Percentiles rank a stretch among this genome's conserved stretches.
These are phyloP conservation scores for Nemapogon koenigi DNA, from an alignment of 2,888 invertebrate genomes.

Conservation along the genomic window DNA sequence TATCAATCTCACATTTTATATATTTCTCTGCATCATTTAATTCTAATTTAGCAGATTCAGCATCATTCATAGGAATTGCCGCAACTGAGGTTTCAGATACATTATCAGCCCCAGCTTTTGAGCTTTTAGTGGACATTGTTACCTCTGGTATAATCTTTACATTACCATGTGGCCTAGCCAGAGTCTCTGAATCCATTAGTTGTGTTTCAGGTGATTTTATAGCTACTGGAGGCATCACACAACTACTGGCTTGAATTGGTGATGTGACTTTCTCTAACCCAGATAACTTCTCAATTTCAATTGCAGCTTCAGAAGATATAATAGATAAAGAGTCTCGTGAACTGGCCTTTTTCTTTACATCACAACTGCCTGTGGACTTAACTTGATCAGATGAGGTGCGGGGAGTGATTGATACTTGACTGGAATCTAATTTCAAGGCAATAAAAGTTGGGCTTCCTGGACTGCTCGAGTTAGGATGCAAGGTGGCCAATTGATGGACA, in stretches of 20 bases:
- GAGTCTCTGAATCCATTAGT: constrained; percentile 35
- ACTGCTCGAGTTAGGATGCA: constrained; percentile 32
- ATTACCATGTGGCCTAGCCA: constrained; percentile 37
- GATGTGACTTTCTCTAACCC: constrained; percentile 42
- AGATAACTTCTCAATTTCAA: constrained; percentile 34
- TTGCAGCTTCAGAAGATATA: constrained; percentile 39
- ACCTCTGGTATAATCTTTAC: constrained; percentile 32
- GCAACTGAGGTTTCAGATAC: constrained; percentile 9
- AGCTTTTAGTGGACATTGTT: no score
- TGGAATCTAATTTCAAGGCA: constrained; percentile 38
- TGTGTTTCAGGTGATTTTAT: constrained; percentile 34
- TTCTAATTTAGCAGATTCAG: background rate
- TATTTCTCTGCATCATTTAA: background rate
- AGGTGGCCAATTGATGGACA: constrained; percentile 44
- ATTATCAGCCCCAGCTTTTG: no score
- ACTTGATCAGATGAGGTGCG: constrained; percentile 26
- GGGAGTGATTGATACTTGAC: constrained; percentile 50
- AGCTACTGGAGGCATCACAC: constrained; percentile 25
- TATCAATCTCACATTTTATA: no score
- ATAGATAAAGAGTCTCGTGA: constrained; percentile 37
- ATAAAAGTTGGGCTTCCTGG: constrained; percentile 27
- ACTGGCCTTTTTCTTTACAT: constrained; percentile 31
- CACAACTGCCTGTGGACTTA: constrained; percentile 25
- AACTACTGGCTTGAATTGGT: constrained; percentile 22
- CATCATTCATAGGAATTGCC: constrained; percentile 12